Evolutionary conservation across 1,140 invertebrate species (phyloP).

Genomic region (Pseudachorutes palmiensis): DNA sequence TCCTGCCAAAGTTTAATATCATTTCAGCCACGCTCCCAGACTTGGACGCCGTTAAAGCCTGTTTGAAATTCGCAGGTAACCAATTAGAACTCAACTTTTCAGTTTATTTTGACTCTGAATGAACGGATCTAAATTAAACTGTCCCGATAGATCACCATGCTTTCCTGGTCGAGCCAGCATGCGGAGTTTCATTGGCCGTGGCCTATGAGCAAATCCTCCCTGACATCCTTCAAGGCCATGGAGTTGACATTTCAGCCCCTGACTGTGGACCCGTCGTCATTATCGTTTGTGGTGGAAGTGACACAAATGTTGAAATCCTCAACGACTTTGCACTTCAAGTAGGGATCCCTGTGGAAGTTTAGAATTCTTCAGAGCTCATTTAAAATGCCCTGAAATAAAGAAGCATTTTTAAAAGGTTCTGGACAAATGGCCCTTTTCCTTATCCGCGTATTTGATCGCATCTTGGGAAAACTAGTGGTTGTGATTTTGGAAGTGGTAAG

Average conservation of each 20-base stretch:
- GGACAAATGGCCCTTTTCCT: too few species aligned
- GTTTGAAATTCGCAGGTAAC: conserved; percentile 44
- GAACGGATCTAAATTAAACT: too few species aligned
- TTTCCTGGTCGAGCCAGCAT: conserved; percentile 48
- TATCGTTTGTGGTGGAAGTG: conserved; percentile 49
- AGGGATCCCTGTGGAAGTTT: not conserved
- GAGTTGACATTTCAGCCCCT: conserved; percentile 13
- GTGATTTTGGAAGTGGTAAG: not conserved
- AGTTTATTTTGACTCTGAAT: too few species aligned
- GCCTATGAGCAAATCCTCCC: conserved; percentile 39
- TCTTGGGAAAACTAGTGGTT: too few species aligned
- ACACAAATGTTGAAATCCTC: conserved; percentile 36
- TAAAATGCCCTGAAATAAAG: too few species aligned
- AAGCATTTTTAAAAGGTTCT: too few species aligned
- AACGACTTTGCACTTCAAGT: not conserved
- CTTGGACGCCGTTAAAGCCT: conserved; percentile 46
- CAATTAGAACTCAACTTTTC: too few species aligned
- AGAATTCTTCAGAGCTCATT: too few species aligned
- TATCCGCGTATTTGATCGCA: too few species aligned
- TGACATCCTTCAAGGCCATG: conserved; percentile 25
- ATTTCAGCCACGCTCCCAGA: conserved; percentile 46
- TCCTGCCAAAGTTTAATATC: conserved; percentile 40
- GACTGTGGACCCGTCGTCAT: conserved; percentile 43
- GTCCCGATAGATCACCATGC: conserved; percentile 47
- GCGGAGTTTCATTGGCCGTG: conserved; percentile 47